A percentile compares a stretch with the other conserved stretches of the same genome.
These are phyloP conservation scores for Triops cancriformis DNA, from an alignment of 1,140 invertebrate genomes.

Conservation along the genomic window DNA sequence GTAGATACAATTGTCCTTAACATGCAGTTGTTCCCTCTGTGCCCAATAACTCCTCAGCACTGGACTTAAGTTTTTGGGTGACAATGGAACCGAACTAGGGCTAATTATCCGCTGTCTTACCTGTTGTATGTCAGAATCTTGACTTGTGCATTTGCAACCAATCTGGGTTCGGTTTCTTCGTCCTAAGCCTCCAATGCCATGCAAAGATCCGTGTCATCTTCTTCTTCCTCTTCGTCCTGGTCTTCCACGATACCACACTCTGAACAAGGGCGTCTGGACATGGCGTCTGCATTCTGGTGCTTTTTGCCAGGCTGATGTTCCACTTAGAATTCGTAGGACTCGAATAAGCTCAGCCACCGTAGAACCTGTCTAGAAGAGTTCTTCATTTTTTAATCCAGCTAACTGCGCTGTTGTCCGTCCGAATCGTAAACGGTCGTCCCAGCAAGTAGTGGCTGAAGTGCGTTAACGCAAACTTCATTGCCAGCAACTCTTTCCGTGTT, in stretches of 20 bases:
- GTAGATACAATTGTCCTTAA: background rate
- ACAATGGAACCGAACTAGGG: background rate
- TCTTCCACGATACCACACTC: too few species aligned
- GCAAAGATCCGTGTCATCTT: too few species aligned
- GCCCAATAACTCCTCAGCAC: background rate
- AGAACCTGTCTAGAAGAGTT: too few species aligned
- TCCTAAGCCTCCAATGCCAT: background rate
- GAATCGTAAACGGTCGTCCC: conserved; percentile 37
- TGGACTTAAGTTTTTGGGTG: background rate
- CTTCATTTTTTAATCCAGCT: too few species aligned
- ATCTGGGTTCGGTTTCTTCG: background rate
- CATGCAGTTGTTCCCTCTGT: background rate
- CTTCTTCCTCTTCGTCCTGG: too few species aligned
- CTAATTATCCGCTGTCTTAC: background rate
- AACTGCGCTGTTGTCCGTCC: too few species aligned
- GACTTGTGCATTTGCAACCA: background rate
- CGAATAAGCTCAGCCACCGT: too few species aligned
- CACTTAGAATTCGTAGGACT: background rate
- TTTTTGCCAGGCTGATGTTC: background rate
- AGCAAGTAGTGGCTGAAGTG: conserved; percentile 38
- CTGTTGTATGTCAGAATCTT: background rate
- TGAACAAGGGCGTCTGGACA: too few species aligned
- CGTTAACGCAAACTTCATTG: too few species aligned
- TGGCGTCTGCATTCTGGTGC: background rate
- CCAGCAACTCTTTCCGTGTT: conserved; percentile 41